Conservation (phyloP, 37 sponge, comb jelly and placozoan genomes). For the Cliona cf. orientalis region DNA sequence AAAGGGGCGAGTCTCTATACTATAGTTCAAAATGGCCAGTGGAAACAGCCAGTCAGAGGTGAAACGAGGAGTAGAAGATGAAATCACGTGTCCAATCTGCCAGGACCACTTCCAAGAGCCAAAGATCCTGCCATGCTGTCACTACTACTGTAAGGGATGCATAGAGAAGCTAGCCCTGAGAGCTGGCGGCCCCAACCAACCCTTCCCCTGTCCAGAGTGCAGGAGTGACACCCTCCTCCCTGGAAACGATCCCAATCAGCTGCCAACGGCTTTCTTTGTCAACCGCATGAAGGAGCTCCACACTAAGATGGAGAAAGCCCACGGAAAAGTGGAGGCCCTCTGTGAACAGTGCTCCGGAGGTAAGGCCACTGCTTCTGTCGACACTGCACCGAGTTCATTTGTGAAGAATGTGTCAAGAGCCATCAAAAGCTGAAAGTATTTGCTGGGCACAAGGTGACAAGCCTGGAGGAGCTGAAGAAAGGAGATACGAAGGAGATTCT, state of each 20-base stretch:
- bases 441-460: slow-evolving; percentile 10
- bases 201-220: slow-evolving; percentile 51
- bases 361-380: slow-evolving; percentile 36
- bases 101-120: slow-evolving; percentile 31
- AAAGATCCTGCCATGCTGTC: slow-evolving; percentile 45
- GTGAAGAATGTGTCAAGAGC: slow-evolving; percentile 22
- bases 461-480: slow-evolving; percentile 13
- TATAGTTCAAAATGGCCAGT: no score
- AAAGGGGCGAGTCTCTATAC: no score
- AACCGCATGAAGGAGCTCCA: slow-evolving; percentile 36
- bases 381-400: slow-evolving; percentile 40
- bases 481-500: slow-evolving; percentile 23
- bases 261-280: slow-evolving; percentile 35
- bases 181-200: slow-evolving; percentile 9
- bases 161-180: slow-evolving; percentile 22
- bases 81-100: slow-evolving; percentile 51
- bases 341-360: slow-evolving; percentile 32
- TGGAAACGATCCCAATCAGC: slow-evolving; percentile 1
- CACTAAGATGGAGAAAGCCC: slow-evolving; percentile 23
- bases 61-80: no score
- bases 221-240: slow-evolving; percentile 15
- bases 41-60: no score
- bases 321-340: slow-evolving; percentile 20
- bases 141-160: slow-evolving; percentile 58
- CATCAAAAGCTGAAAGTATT: slow-evolving; percentile 29